Percentiles rank a stretch among this genome's conserved stretches.
Conservation (phyloP, 2,888 invertebrate genomes). For the Acanthosepion pharaonis region DNA sequence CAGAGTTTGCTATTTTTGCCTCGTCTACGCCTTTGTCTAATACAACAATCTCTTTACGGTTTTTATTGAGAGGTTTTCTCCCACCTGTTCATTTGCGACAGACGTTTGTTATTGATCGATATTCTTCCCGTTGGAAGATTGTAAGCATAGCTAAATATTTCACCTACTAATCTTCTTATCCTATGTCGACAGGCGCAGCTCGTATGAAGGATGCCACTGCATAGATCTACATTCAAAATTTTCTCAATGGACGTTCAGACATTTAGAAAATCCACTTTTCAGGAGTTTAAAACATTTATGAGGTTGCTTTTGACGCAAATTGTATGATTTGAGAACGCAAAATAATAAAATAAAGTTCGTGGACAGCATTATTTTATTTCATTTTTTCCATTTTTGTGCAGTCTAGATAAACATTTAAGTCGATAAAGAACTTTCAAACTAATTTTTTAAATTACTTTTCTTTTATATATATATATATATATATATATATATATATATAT, state of each 20-base stretch:
- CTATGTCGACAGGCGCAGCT: neutral
- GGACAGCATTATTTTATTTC: neutral
- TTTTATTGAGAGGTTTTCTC: too few species aligned
- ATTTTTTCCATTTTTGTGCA: too few species aligned
- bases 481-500: too few species aligned
- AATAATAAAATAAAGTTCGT: neutral
- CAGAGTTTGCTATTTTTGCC: too few species aligned
- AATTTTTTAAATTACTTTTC: too few species aligned
- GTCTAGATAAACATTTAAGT: too few species aligned
- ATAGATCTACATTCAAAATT: neutral
- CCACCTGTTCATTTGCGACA: too few species aligned
- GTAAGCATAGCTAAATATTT: neutral
- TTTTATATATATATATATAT: neutral
- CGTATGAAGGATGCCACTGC: neutral
- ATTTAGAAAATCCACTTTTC: neutral
- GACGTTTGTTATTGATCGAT: neutral
- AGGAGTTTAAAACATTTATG: neutral
- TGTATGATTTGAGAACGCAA: neutral
- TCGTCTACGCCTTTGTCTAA: too few species aligned
- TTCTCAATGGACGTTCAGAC: neutral
- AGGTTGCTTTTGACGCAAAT: neutral
- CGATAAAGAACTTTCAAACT: too few species aligned
- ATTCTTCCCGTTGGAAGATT: neutral
- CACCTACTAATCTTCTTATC: neutral
- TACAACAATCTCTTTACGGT: too few species aligned